A percentile compares a stretch with the other conserved stretches of the same genome.
phyloP scores from a whole-genome alignment of 2,797 vertebrate genomes.

The Corythornis leucogaster region DNA sequence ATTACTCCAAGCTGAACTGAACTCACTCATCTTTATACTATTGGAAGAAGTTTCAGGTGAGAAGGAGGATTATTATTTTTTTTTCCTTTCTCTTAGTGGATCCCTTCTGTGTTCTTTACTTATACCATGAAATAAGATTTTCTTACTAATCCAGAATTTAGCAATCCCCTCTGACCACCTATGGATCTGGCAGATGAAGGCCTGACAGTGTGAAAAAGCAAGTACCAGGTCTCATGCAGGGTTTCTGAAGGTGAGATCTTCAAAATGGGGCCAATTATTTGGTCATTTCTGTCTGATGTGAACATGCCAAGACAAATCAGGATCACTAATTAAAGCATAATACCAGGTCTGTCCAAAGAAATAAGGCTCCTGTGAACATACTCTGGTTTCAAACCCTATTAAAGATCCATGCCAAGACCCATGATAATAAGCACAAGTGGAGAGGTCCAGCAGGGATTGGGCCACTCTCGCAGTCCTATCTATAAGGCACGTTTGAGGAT shows the following conservation, averaged over 20 bases:
- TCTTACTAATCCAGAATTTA: background rate
- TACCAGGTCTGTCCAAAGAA: background rate
- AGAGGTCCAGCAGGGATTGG: background rate
- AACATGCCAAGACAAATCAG: background rate
- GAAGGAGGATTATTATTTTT: background rate
- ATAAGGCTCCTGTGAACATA: accelerated
- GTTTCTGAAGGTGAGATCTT: background rate
- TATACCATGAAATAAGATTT: background rate
- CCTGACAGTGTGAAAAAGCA: background rate
- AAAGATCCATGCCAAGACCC: background rate
- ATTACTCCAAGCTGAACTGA: background rate
- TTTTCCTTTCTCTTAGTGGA: background rate
- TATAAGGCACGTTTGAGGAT: background rate
- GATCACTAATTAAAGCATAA: background rate
- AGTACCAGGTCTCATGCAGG: background rate
- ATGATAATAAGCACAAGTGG: background rate
- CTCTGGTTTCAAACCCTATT: background rate
- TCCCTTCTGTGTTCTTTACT: background rate
- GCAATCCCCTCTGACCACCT: background rate
- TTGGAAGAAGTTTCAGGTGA: background rate
- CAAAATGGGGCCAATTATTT: slow-evolving; percentile 13
- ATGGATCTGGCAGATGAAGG: background rate
- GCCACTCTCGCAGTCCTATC: accelerated
- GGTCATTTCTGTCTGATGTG: background rate
- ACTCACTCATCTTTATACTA: background rate